Base-by-base conservation (phyloP, 2,113 vertebrate species). In the Dinomys branickii region DNA sequence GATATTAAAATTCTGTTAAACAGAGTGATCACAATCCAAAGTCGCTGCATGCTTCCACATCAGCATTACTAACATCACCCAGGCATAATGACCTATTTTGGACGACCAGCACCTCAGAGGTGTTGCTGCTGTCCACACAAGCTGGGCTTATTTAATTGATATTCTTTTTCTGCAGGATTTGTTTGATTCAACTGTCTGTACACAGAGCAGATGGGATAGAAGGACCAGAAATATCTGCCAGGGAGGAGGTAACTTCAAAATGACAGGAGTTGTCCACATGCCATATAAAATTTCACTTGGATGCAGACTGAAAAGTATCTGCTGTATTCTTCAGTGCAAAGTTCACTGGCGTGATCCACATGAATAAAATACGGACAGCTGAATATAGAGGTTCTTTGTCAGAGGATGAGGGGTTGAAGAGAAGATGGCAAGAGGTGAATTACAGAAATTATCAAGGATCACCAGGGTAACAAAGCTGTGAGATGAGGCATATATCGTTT, bases 121-220 rank as follows among this genome's bases (percentile, higher is more conserved):
- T 81, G 8, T 26, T 47, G 22, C 63, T 93, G 52, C 63, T 92
- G 33, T 73, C 20, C 78, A 63, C n/a, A 91, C 12, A 65, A 81
- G 20, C 26, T 88, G 63, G 28, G 80, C 7, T 96, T 87, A 65
- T 92, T 93, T 97, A 67, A 67, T 56, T 78, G 38, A 59, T 93
- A 13, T 84, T 71, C 61, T 95, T 35, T 81, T 87, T 50, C 83
- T 88, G 35, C 9, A 81, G 94, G n/a, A 77, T 5, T 90, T 52
- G 91, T 75, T 86, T 85, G 58, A 80, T 88, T 78, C 38, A 82
- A 65, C 52, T 88, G 0, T 52, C 1, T 77, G 20, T 52, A 69
- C 73, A 95, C 54, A 96, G 67, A 93, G 19, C 47, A 19, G 30
- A 59, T 91, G 73, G 41, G 85, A 71, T n/a, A 65, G 67, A 89